phyloP scores from a whole-genome alignment of 2,797 vertebrate genomes.

The Phaenicophaeus curvirostris region DNA sequence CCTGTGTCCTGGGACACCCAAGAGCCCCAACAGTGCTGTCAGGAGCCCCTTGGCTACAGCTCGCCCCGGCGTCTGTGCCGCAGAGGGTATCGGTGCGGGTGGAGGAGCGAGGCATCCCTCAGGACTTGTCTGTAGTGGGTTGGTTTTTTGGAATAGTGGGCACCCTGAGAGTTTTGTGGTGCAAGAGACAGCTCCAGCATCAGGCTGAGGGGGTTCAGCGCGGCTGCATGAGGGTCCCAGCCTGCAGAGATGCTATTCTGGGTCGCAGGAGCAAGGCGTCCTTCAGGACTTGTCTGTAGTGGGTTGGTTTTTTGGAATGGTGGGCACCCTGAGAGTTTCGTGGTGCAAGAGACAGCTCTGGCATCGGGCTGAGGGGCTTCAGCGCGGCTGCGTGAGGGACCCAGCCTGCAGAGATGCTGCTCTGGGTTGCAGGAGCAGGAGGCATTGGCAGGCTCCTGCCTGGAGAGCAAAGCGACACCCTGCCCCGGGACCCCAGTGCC shows the following conservation, averaged over 20 bases:
- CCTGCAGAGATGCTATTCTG: rapidly evolving
- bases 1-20: rapidly evolving
- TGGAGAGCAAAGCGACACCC: not conserved
- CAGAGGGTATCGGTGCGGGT: rapidly evolving
- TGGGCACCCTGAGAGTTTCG: no score
- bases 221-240: no score
- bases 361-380: no score
- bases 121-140: not conserved
- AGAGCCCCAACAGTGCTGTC: no score
- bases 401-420: no score
- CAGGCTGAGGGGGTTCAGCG: rapidly evolving
- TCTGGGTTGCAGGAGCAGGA: rapidly evolving
- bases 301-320: no score
- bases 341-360: no score
- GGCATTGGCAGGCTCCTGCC: not conserved
- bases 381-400: no score
- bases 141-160: not conserved
- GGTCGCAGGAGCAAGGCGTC: rapidly evolving
- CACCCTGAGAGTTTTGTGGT: no score
- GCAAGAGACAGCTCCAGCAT: rapidly evolving
- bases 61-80: rapidly evolving
- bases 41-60: rapidly evolving
- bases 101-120: rapidly evolving
- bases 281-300: no score
- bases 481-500: rapidly evolving